These are phyloP conservation scores for Leucozona laternaria DNA, from an alignment of 2,888 invertebrate genomes.

Conservation along the genomic window DNA sequence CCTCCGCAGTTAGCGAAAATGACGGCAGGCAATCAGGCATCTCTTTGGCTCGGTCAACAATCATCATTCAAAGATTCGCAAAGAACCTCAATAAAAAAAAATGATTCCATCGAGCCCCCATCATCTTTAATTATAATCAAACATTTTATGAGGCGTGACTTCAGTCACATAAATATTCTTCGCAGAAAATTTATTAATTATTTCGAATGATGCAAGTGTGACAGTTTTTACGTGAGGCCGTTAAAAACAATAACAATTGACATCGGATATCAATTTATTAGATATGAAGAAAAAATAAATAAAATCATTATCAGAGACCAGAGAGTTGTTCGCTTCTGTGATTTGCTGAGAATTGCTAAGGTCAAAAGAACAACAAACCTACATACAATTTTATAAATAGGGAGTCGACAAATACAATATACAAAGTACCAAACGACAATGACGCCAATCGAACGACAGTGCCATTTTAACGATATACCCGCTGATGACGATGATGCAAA, in stretches of 20 bases:
- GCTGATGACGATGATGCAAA: constrained; percentile 58
- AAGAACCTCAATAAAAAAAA: constrained; percentile 7
- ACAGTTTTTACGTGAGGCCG: constrained; percentile 15
- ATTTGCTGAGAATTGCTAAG: constrained; percentile 46
- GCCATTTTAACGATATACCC: constrained; percentile 42
- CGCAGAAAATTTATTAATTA: background rate
- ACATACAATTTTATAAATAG: background rate
- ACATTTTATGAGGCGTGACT: constrained; percentile 55
- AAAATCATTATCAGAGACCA: constrained; percentile 44
- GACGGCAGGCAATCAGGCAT: background rate
- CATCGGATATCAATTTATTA: constrained; percentile 61
- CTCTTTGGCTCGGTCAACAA: constrained; percentile 3
- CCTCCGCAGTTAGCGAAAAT: constrained; percentile 1
- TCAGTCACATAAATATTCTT: background rate
- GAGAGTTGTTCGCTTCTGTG: constrained; percentile 36
- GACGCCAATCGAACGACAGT: constrained; percentile 63
- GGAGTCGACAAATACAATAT: background rate
- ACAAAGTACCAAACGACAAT: constrained; percentile 41
- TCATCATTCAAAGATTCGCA: constrained; percentile 29
- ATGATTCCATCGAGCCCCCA: constrained; percentile 45
- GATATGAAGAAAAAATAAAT: constrained; percentile 32
- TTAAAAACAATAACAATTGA: constrained; percentile 42
- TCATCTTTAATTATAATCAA: constrained; percentile 36
- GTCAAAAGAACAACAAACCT: constrained; percentile 51
- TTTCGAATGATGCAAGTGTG: constrained; percentile 36